Conservation (phyloP, 2,888 invertebrate species). For the Tetranychus piercei region DNA sequence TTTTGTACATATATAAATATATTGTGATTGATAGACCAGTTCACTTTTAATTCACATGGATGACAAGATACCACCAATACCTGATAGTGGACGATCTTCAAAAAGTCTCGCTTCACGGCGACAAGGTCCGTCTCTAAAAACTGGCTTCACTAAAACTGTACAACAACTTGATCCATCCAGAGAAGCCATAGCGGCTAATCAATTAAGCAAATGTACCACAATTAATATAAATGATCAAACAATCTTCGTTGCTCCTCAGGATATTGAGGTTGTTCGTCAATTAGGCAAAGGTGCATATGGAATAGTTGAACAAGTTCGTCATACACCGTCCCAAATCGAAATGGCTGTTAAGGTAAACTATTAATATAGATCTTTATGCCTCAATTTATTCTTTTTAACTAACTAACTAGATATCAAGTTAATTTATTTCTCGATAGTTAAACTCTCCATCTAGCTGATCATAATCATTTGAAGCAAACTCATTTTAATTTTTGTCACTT, state of each 20-base stretch:
- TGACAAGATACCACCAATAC: neutral
- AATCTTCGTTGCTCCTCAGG: neutral
- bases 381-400: neutral
- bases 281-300: constrained; percentile 88
- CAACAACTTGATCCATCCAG: neutral
- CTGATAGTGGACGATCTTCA: neutral
- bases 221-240: neutral
- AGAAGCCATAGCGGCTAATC: neutral
- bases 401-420: neutral
- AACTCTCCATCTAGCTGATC: neutral
- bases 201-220: neutral
- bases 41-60: neutral
- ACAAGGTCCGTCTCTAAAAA: neutral
- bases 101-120: neutral
- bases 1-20: no score
- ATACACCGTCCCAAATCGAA: constrained; percentile 69
- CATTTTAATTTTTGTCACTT: neutral
- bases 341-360: constrained; percentile 83
- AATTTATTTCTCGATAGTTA: constrained; percentile 4
- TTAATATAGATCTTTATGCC: neutral
- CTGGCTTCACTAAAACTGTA: neutral
- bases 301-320: constrained; percentile 89
- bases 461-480: neutral
- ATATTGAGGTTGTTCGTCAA: constrained; percentile 19
- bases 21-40: no score